phyloP scores from a whole-genome alignment of 2,113 vertebrate species.

The Fregata magnificens region DNA sequence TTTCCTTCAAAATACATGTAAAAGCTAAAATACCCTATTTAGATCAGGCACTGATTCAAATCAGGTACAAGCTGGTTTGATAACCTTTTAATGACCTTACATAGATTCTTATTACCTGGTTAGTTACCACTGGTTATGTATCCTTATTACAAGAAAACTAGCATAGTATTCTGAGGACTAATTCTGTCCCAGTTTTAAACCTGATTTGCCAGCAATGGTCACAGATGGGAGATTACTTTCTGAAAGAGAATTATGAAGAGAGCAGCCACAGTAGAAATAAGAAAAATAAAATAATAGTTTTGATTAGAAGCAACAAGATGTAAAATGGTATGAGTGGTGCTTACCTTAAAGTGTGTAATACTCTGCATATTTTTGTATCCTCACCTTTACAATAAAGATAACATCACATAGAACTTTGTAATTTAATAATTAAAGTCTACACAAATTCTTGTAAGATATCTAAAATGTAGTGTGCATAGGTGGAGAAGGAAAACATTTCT shows the following conservation, averaged over 20 bases:
- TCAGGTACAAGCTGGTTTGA: neutral
- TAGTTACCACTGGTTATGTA: neutral
- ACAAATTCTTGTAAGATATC: neutral
- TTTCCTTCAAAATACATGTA: accelerated
- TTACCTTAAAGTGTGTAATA: neutral
- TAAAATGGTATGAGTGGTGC: neutral
- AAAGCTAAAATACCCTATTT: neutral
- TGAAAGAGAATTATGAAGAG: neutral
- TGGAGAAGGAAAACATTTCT: neutral
- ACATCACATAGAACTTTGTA: neutral
- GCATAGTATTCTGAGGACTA: neutral
- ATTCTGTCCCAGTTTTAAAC: neutral
- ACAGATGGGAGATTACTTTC: neutral
- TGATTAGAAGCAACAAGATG: neutral
- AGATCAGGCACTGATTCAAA: neutral
- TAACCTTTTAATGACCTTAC: neutral
- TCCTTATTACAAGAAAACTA: neutral
- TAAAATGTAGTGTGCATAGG: neutral
- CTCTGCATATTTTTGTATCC: neutral
- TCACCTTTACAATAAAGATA: neutral
- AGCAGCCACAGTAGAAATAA: neutral
- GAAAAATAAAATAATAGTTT: neutral
- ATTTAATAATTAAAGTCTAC: neutral
- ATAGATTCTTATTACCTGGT: neutral
- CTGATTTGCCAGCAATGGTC: neutral